Evolutionary conservation across 2,888 invertebrate genomes (phyloP).

Genomic region (Epistrophe grossulariae): DNA sequence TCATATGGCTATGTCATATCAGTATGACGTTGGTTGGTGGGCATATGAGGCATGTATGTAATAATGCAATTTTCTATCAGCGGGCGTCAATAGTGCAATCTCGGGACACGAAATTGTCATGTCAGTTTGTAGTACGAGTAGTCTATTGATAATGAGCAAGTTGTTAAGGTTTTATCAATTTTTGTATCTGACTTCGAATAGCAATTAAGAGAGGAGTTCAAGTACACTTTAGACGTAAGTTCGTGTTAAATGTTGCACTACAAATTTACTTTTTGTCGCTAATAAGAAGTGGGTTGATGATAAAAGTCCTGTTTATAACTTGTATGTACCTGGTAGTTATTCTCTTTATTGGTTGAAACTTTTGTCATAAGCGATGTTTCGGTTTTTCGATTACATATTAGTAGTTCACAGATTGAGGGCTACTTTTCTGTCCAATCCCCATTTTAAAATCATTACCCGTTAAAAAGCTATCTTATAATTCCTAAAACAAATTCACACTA

Average conservation of each 20-base stretch:
- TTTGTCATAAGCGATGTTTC: too few relatives aligned
- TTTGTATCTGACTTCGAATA: constrained; percentile 20
- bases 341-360: neutral
- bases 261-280: constrained; percentile 52
- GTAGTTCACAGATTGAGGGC: too few relatives aligned
- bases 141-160: constrained; percentile 24
- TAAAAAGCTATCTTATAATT: too few relatives aligned
- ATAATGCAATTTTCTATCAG: constrained; percentile 24
- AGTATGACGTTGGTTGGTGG: neutral
- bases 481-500: too few relatives aligned
- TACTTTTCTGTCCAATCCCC: too few relatives aligned
- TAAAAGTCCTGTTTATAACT: constrained; percentile 37
- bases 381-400: too few relatives aligned
- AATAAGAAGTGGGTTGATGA: constrained; percentile 29
- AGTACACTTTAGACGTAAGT: constrained; percentile 37
- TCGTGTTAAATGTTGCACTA: constrained; percentile 53
- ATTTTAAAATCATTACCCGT: too few relatives aligned
- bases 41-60: neutral
- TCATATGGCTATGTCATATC: neutral
- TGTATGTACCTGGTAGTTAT: neutral
- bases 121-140: constrained; percentile 34
- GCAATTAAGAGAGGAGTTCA: constrained; percentile 38
- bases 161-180: constrained; percentile 50
- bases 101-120: constrained; percentile 45
- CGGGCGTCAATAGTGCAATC: constrained; percentile 40